A percentile compares a stretch with the other conserved stretches of the same genome.
Evolutionary conservation across 2,113 vertebrate genomes (phyloP).

Genomic region (Semnornis frantzii): DNA sequence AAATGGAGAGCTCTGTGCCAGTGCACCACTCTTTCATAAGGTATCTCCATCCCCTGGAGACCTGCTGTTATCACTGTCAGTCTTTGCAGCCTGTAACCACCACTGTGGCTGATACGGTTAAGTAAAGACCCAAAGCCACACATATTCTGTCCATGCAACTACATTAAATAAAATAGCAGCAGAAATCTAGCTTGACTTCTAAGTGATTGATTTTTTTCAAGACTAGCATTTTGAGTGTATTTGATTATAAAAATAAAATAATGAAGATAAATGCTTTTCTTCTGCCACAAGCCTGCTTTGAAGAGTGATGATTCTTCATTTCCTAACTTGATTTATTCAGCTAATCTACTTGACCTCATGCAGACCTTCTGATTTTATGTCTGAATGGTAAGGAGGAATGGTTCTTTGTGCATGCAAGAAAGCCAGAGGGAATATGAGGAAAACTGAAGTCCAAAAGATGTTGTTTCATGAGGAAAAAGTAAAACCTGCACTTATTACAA

Average conservation of each 20-base stretch:
- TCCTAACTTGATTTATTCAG: conserved; percentile 46
- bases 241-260: conserved; percentile 55
- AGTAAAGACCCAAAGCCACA: not conserved
- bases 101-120: fast-evolving
- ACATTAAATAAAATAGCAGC: not conserved
- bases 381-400: not conserved
- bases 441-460: not conserved
- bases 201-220: not conserved
- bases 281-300: conserved; percentile 15
- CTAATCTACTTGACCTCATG: conserved; percentile 40
- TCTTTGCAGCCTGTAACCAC: not conserved
- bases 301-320: conserved; percentile 45
- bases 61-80: not conserved
- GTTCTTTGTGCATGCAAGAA: not conserved
- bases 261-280: conserved; percentile 25
- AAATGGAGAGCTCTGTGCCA: not conserved
- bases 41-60: not conserved
- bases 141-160: not conserved
- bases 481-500: not conserved
- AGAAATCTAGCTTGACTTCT: not conserved
- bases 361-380: conserved; percentile 22
- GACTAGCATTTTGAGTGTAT: conserved; percentile 17
- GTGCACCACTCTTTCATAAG: fast-evolving
- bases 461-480: not conserved
- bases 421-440: not conserved